These are phyloP conservation scores for Pseudeuparius sepicola DNA, from an alignment of 2,888 invertebrate genomes.

Conservation along the genomic window DNA sequence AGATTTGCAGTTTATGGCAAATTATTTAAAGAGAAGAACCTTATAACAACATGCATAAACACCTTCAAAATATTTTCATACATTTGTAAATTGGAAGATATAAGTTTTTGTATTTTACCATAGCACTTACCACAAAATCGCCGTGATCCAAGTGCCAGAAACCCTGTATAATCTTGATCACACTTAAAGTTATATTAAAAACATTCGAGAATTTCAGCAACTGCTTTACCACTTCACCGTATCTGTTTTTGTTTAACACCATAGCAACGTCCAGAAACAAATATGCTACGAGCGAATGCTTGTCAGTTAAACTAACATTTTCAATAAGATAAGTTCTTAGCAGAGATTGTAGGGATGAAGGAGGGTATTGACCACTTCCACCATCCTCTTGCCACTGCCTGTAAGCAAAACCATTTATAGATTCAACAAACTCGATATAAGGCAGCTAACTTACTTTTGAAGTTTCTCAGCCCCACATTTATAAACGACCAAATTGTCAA, in stretches of 20 bases:
- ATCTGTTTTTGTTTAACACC: constrained; percentile 34
- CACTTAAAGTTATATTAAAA: constrained; percentile 62
- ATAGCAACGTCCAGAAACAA: constrained; percentile 71
- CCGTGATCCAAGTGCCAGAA: constrained; percentile 87
- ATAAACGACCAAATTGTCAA: constrained; percentile 55
- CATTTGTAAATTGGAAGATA: no score
- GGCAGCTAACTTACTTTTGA: no score
- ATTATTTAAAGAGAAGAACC: constrained; percentile 8
- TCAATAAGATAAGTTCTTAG: constrained; percentile 65
- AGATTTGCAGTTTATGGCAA: no score
- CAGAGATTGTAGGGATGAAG: constrained; percentile 69
- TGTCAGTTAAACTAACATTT: constrained; percentile 53
- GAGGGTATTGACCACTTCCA: constrained; percentile 66
- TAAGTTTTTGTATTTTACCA: no score
- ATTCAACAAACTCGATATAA: no score
- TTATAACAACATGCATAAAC: not conserved
- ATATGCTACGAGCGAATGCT: constrained; percentile 73
- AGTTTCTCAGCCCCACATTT: constrained; percentile 51
- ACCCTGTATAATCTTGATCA: constrained; percentile 71
- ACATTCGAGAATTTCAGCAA: constrained; percentile 67
- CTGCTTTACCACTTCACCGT: constrained; percentile 2
- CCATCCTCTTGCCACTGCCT: constrained; percentile 59
- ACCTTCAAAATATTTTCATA: no score
- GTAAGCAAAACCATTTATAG: no score
- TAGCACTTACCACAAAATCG: constrained; percentile 65